These are phyloP conservation scores for Pygmarrhopalites habei DNA, from an alignment of 1,140 invertebrate species.

Conservation along the genomic window DNA sequence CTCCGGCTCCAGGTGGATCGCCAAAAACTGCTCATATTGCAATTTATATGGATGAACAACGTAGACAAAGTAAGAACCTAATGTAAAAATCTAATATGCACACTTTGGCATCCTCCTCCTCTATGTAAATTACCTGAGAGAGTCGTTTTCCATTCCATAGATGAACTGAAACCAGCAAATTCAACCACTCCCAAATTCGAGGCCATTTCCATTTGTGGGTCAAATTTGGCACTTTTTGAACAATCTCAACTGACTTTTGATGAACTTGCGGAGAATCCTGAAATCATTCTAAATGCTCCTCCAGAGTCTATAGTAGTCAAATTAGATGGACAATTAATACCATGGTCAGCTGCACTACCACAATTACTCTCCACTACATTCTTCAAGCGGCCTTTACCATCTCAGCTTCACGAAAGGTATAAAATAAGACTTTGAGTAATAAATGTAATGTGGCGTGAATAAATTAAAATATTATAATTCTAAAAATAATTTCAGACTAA, in stretches of 20 bases:
- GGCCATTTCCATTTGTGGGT: conserved; percentile 72
- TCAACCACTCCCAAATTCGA: conserved; percentile 22
- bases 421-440: no score
- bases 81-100: no score
- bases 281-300: conserved; percentile 65
- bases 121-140: no score
- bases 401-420: conserved; percentile 28
- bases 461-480: conserved; percentile 6
- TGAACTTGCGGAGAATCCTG: conserved; percentile 72
- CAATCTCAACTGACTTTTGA: conserved; percentile 70
- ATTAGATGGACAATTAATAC: conserved; percentile 78
- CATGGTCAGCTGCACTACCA: conserved; percentile 78
- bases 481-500: conserved; percentile 29
- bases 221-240: conserved; percentile 57
- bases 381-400: conserved; percentile 73
- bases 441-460: background rate
- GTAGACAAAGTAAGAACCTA: background rate
- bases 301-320: conserved; percentile 68
- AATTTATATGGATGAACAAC: conserved; percentile 13
- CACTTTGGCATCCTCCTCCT: no score
- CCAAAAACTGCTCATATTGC: conserved; percentile 25
- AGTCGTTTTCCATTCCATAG: no score
- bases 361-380: conserved; percentile 74
- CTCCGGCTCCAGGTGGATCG: conserved; percentile 51
- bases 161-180: no score